phyloP scores from a whole-genome alignment of 2,113 vertebrate genomes.

The Calidris pugnax region DNA sequence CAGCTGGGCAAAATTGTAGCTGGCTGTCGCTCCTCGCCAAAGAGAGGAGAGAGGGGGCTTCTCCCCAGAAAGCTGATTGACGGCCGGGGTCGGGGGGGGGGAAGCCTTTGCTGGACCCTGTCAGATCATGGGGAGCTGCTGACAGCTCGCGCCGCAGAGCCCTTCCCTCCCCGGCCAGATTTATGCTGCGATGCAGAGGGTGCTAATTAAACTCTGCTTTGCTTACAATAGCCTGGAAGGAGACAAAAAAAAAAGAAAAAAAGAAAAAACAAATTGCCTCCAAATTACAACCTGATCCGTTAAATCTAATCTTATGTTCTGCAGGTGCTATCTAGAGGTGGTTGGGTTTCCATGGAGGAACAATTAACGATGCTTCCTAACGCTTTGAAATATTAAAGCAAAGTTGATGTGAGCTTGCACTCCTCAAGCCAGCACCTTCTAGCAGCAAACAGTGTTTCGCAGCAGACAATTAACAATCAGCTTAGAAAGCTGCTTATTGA shows the following conservation, averaged over 20 bases:
- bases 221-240: background rate
- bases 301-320: background rate
- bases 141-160: constrained; percentile 77
- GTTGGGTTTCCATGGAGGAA: background rate
- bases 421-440: accelerated
- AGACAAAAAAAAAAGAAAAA: background rate
- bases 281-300: background rate
- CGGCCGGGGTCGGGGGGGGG: constrained; percentile 76
- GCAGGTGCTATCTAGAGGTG: background rate
- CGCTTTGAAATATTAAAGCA: accelerated
- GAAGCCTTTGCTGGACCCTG: constrained; percentile 73
- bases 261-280: too few relatives aligned
- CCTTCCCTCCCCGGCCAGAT: constrained; percentile 33
- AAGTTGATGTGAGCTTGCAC: background rate
- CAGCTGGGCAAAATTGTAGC: constrained; percentile 27
- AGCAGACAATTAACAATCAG: background rate
- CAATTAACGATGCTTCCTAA: accelerated
- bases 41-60: constrained; percentile 38
- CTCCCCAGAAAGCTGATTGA: constrained; percentile 71
- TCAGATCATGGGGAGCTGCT: constrained; percentile 78
- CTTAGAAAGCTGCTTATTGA: background rate
- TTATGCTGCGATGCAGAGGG: constrained; percentile 14
- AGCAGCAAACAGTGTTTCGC: background rate
- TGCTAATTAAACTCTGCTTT: constrained; percentile 16
- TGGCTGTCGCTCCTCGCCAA: background rate